A percentile compares a stretch with the other conserved stretches of the same genome.
phyloP scores from a whole-genome alignment of 2,797 vertebrate genomes.

The Vipera ursinii region DNA sequence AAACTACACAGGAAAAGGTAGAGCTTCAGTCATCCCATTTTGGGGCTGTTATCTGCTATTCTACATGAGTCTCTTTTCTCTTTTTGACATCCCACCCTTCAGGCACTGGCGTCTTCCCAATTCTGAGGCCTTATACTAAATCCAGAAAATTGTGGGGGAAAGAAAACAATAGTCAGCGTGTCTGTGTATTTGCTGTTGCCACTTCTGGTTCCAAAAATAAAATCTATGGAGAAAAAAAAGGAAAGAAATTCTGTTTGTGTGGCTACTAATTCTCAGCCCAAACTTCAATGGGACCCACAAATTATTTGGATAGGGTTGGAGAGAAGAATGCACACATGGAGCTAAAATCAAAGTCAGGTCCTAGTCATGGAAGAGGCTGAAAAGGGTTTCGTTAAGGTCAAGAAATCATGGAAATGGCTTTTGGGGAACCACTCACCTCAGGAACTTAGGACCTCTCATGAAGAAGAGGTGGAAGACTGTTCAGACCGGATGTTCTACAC shows the following conservation, averaged over 20 bases:
- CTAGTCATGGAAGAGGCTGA: background rate
- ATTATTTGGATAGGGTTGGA: too few relatives aligned
- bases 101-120: background rate
- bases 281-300: background rate
- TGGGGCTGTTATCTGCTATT: background rate
- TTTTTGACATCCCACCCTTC: background rate
- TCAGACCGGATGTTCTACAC: background rate
- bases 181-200: background rate
- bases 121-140: background rate
- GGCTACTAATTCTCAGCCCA: background rate
- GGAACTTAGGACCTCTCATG: background rate
- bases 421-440: background rate
- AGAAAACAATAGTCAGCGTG: background rate
- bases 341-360: background rate
- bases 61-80: background rate
- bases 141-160: background rate
- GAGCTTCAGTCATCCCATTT: background rate
- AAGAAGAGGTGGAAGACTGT: background rate
- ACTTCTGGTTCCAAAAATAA: background rate
- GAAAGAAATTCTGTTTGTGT: background rate
- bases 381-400: background rate
- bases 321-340: too few relatives aligned
- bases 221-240: background rate
- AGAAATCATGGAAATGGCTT: background rate
- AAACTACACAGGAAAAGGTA: background rate